Evolutionary conservation across 2,113 vertebrate genomes (phyloP), one percentile per base, ranked within the genome.

Genomic region (human (Homo sapiens)): DNA sequence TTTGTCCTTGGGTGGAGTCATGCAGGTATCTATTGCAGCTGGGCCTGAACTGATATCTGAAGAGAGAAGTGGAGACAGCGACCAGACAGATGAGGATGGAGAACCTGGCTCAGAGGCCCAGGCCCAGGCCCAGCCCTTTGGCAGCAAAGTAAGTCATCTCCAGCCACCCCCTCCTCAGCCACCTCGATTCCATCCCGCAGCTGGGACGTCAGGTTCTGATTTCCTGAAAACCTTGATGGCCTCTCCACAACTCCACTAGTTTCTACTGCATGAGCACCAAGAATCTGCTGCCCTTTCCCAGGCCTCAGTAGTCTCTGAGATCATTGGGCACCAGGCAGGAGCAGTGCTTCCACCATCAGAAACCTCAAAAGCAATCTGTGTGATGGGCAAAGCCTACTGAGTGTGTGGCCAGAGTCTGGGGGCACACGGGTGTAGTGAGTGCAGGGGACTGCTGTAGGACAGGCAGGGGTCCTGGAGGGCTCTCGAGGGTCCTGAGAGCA

Each of bases 81-180:
- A 99, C 14, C 99, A 98, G 50, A 98, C 98, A 4, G 95, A 96
- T 0, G 97, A 98, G n/a, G 98, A 98, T 0, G 85, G 57, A 0
- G 93, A 52, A 2, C 85, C 98, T 13, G 95, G 97, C 18, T 48
- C 94, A 0, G 4, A 80, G 32, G 78, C 78, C 52, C 98, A 98
- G 43, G 43, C 40, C 43, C 43, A 43, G 82, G 98, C 98, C 38
- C 99, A 97, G 48, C 81, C 79, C 93, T 98, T 98, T 1, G 40
- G 92, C 96, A 98, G 97, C 97, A 98, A 93, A 97, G 99, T 99
- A 94, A 98, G 98, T 20, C 25, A 8, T 35, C 43, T 4, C 55
- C 22, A 1, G 38, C 10, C 16, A 50, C 50, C n/a, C 3, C 3
- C 1, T 0, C 8, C 27, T 5, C 45, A 61, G 55, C 43, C 43